These are phyloP conservation scores for Tapera naevia DNA, from an alignment of 2,797 vertebrate genomes.

Conservation along the genomic window DNA sequence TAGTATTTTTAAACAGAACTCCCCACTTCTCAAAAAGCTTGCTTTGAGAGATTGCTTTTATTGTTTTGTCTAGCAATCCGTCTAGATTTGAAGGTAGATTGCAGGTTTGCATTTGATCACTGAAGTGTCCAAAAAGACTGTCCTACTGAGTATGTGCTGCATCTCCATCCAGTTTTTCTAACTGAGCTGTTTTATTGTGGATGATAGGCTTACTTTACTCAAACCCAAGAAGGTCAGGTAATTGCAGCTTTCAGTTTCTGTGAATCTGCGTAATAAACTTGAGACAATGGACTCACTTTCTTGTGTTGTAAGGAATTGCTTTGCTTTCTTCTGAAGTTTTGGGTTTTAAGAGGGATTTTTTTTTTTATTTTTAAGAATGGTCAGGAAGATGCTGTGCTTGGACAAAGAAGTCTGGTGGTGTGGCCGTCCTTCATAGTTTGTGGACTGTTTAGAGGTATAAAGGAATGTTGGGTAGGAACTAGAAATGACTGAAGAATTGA, in stretches of 20 bases:
- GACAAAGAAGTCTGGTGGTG: neutral
- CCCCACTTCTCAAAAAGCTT: rapidly evolving
- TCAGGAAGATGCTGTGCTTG: neutral
- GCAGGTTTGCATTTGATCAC: neutral
- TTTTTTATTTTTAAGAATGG: neutral
- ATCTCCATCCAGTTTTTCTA: neutral
- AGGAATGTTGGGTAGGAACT: neutral
- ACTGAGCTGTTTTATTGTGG: rapidly evolving
- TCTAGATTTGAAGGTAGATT: neutral
- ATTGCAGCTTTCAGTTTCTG: neutral
- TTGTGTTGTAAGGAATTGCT: neutral
- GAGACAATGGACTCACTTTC: neutral
- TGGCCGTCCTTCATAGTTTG: neutral
- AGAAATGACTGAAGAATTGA: neutral
- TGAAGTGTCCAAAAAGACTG: neutral
- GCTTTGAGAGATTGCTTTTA: neutral
- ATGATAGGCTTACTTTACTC: neutral
- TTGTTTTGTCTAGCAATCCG: neutral
- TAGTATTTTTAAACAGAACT: neutral
- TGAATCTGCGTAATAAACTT: neutral
- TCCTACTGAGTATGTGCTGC: neutral
- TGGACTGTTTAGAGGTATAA: neutral
- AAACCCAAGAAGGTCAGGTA: neutral
- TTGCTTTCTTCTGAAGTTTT: neutral
- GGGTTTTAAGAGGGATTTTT: neutral